Evolutionary conservation across 37 sponge, comb jelly and placozoan genomes (phyloP).

Genomic region (Tethya wilhelma): DNA sequence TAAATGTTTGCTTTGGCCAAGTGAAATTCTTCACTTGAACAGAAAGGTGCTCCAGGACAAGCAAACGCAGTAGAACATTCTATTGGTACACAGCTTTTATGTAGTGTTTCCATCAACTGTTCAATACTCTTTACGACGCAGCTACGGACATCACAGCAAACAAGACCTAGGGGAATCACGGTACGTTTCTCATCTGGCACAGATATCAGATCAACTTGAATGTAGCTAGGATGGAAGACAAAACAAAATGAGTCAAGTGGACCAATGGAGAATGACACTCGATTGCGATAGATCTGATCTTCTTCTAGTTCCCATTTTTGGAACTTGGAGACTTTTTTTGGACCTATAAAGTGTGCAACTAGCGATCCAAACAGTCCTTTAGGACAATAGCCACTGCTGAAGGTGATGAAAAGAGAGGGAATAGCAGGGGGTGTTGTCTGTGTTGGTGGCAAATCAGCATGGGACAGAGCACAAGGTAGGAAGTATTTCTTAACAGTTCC

Average conservation of each 20-base stretch:
- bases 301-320: neutral
- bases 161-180: neutral
- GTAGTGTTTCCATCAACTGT: neutral
- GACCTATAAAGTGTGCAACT: neutral
- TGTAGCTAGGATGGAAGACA: neutral
- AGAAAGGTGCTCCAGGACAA: neutral
- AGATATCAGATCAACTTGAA: neutral
- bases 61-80: neutral
- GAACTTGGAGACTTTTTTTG: neutral
- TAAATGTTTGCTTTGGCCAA: neutral
- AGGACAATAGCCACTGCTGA: constrained; percentile 5
- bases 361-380: constrained; percentile 1
- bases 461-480: constrained; percentile 2
- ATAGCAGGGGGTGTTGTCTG: neutral
- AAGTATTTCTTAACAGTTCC: neutral
- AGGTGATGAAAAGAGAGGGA: neutral
- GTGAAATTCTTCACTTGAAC: neutral
- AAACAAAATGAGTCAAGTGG: neutral
- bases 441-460: neutral
- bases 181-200: neutral
- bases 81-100: neutral
- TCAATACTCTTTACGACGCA: neutral
- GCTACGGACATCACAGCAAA: neutral
- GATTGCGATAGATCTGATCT: neutral
- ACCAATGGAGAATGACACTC: constrained; percentile 3